Evolutionary conservation across 2,113 vertebrate genomes (phyloP).

Genomic region (Scomber japonicus): DNA sequence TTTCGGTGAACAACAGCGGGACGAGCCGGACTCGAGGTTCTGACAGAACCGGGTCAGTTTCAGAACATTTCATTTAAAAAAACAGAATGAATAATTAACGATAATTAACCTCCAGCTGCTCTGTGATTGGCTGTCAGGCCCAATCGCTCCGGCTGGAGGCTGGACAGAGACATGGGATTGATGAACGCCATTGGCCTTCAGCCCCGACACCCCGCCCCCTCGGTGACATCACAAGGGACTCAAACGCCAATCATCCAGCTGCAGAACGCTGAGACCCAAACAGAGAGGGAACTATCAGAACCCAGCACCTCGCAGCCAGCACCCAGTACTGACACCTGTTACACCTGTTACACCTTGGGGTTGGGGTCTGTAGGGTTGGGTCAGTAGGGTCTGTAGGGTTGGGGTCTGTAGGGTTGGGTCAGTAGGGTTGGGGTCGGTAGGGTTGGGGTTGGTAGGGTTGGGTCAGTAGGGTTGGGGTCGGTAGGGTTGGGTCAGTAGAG

Average conservation of each 20-base stretch:
- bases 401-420: too few relatives aligned
- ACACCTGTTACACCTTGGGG: too few relatives aligned
- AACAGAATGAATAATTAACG: too few relatives aligned
- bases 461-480: too few relatives aligned
- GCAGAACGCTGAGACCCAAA: slow-evolving; percentile 97
- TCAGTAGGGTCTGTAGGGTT: too few relatives aligned
- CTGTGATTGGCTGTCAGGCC: slow-evolving; percentile 79
- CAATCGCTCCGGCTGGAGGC: slow-evolving; percentile 93
- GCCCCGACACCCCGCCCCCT: slow-evolving; percentile 94
- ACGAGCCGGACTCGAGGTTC: slow-evolving; percentile 87
- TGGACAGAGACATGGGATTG: slow-evolving; percentile 97
- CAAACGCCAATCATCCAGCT: slow-evolving; percentile 95
- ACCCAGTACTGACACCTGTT: slow-evolving; percentile 27
- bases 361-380: too few relatives aligned
- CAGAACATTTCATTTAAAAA: too few relatives aligned
- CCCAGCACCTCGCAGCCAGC: slow-evolving; percentile 81
- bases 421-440: too few relatives aligned
- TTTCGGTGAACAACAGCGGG: slow-evolving; percentile 90
- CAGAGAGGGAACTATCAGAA: slow-evolving; percentile 92
- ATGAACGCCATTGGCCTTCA: slow-evolving; percentile 99
- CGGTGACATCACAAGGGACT: slow-evolving; percentile 97
- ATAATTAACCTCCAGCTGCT: too few relatives aligned
- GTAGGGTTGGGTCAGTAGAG: too few relatives aligned
- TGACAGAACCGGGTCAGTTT: slow-evolving; percentile 88
- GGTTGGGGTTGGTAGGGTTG: too few relatives aligned